Evolutionary conservation across 2,113 vertebrate genomes (phyloP).

Genomic region (Xerus inauris): DNA sequence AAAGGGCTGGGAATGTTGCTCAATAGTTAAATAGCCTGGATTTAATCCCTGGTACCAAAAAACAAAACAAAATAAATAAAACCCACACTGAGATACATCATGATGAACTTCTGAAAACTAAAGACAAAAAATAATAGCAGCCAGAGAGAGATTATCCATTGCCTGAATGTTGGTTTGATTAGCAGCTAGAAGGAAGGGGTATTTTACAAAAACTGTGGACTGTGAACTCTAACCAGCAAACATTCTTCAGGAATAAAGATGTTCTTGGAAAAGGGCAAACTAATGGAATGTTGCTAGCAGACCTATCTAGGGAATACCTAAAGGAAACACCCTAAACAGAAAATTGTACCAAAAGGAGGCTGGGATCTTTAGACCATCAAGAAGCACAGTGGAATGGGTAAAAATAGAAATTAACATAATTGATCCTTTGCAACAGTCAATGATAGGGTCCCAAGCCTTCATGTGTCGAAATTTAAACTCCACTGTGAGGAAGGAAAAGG

Average conservation of each 20-base stretch:
- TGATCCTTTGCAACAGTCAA: background rate
- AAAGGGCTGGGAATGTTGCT: background rate
- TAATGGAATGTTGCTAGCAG: background rate
- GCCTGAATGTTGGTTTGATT: background rate
- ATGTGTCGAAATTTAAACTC: background rate
- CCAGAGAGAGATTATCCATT: background rate
- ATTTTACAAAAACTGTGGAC: background rate
- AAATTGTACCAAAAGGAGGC: background rate
- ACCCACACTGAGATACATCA: background rate
- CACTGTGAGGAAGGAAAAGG: too few relatives aligned
- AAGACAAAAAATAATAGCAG: background rate
- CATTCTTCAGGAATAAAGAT: background rate
- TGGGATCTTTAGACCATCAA: background rate
- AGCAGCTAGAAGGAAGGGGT: background rate
- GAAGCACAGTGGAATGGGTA: too few relatives aligned
- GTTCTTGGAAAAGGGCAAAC: background rate
- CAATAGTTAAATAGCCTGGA: too few relatives aligned
- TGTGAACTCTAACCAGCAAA: background rate
- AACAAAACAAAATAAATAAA: background rate
- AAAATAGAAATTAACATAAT: background rate
- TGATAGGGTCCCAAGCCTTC: background rate
- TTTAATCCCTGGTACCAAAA: too few relatives aligned
- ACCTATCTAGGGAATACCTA: background rate
- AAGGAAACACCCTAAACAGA: background rate
- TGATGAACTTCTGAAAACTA: background rate